These are phyloP conservation scores for Agonopterix alstromeriana DNA, from an alignment of 2,888 invertebrate species.

Conservation along the genomic window DNA sequence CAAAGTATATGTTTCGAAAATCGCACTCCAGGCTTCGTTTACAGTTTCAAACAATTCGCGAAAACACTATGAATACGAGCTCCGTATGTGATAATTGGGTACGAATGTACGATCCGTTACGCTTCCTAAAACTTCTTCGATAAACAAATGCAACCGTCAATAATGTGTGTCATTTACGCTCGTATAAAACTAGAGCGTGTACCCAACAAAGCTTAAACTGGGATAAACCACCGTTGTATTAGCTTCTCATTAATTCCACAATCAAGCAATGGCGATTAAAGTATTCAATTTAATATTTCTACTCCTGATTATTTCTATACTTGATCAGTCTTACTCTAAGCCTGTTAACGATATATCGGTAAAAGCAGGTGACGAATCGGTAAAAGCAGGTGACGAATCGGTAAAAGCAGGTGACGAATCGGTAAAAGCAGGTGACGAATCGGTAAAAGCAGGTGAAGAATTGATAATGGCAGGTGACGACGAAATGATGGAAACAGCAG, in stretches of 20 bases:
- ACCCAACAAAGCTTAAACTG: constrained; percentile 28
- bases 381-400: background rate
- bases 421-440: constrained; percentile 21
- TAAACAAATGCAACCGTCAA: constrained; percentile 63
- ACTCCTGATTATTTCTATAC: background rate
- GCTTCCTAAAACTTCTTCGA: constrained; percentile 52
- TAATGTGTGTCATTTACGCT: constrained; percentile 58
- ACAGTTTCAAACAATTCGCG: too few relatives aligned
- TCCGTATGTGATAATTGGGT: constrained; percentile 61
- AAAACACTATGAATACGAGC: constrained; percentile 42
- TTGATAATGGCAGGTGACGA: constrained; percentile 11
- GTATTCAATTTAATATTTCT: background rate
- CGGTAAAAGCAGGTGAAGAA: background rate
- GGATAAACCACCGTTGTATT: constrained; percentile 36
- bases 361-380: background rate
- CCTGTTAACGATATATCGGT: constrained; percentile 14
- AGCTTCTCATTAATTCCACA: background rate
- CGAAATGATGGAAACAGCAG: constrained; percentile 52
- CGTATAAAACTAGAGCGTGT: constrained; percentile 50
- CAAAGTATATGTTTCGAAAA: too few relatives aligned
- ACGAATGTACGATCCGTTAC: constrained; percentile 61
- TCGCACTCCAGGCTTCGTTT: too few relatives aligned
- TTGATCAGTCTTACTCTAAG: constrained; percentile 24
- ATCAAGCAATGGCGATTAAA: too few relatives aligned
- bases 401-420: constrained; percentile 9